phyloP scores from a whole-genome alignment of 1,140 invertebrate genomes.

The Agrilus planipennis region DNA sequence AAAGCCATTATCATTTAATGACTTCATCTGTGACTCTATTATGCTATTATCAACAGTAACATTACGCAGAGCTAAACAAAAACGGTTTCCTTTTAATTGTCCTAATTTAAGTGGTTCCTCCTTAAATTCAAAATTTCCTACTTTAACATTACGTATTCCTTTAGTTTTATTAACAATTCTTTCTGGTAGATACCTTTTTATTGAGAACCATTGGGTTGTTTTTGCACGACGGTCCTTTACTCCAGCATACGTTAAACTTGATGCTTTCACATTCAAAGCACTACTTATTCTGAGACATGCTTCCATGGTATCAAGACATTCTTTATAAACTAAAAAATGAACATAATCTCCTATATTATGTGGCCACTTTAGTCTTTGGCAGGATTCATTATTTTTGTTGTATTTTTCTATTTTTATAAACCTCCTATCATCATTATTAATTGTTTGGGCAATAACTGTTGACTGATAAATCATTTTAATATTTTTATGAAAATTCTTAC shows the following conservation, averaged over 20 bases:
- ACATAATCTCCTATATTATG: slow-evolving; percentile 47
- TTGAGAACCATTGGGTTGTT: slow-evolving; percentile 80
- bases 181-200: slow-evolving; percentile 55
- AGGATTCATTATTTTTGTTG: slow-evolving; percentile 33
- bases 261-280: slow-evolving; percentile 40
- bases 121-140: slow-evolving; percentile 64
- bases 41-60: slow-evolving; percentile 49
- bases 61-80: slow-evolving; percentile 55
- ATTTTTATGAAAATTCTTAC: slow-evolving; percentile 64
- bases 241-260: slow-evolving; percentile 72
- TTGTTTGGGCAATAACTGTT: slow-evolving; percentile 57
- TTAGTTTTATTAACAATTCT: slow-evolving; percentile 41
- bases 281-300: slow-evolving; percentile 61
- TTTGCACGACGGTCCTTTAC: slow-evolving; percentile 91
- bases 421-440: slow-evolving; percentile 50
- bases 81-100: slow-evolving; percentile 68
- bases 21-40: slow-evolving; percentile 50
- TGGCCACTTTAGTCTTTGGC: slow-evolving; percentile 50
- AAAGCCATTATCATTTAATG: slow-evolving; percentile 68
- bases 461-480: slow-evolving; percentile 54
- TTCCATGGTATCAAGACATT: slow-evolving; percentile 85
- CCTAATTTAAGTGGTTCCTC: slow-evolving; percentile 59
- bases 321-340: slow-evolving; percentile 88
- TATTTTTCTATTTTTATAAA: slow-evolving; percentile 51
- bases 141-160: slow-evolving; percentile 38